These are phyloP conservation scores for Chlorospingus semifuscus DNA, from an alignment of 2,797 vertebrate species.

Conservation along the genomic window DNA sequence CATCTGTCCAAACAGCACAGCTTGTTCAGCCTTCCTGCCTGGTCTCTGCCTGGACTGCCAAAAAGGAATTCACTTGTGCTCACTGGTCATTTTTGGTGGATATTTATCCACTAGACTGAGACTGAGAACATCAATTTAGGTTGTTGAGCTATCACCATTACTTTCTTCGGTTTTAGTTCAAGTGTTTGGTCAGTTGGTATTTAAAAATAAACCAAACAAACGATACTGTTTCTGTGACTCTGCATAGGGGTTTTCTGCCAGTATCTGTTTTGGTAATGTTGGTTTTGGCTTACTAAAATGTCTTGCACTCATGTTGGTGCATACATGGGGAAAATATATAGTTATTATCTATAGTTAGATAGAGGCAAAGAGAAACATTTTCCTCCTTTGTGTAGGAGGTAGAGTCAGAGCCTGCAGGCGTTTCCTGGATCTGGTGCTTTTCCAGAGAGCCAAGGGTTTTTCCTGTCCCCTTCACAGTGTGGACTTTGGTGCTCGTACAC, in stretches of 20 bases:
- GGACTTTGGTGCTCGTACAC: not conserved
- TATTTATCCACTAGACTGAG: not conserved
- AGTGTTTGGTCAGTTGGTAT: not conserved
- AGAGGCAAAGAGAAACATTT: not conserved
- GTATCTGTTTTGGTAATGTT: not conserved
- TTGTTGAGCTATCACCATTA: not conserved
- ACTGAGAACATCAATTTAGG: not conserved
- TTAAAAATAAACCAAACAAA: not conserved
- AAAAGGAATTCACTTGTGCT: not conserved
- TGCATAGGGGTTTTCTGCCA: not conserved
- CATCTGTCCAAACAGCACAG: not conserved
- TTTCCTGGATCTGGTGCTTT: not conserved
- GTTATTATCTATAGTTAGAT: not conserved
- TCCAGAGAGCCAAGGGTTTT: not conserved
- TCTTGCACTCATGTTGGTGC: not conserved
- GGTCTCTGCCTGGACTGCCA: not conserved
- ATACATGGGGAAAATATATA: rapidly evolving
- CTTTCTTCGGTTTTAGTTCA: not conserved
- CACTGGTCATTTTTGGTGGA: not conserved
- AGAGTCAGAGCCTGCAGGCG: not conserved
- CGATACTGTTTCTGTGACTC: not conserved
- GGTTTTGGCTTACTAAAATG: not conserved
- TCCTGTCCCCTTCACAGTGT: not conserved
- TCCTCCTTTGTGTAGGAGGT: not conserved
- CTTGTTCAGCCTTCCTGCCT: not conserved